Evolutionary conservation across 2,888 invertebrate genomes (phyloP).

Genomic region (Epiblema foenella): DNA sequence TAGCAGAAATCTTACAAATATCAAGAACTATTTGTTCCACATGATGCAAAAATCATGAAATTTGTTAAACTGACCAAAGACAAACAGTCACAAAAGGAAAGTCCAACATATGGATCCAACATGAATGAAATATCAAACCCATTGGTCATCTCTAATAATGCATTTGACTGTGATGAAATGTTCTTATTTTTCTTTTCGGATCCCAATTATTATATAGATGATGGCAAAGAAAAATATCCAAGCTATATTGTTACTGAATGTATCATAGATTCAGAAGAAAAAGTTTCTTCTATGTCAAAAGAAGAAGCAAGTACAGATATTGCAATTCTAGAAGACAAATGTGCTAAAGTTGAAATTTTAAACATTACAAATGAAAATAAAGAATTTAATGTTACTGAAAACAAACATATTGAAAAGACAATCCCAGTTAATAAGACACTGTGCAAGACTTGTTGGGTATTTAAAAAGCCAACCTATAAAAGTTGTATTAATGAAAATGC

Average conservation of each 20-base stretch:
- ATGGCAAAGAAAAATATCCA: neutral
- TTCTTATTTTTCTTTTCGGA: conserved; percentile 52
- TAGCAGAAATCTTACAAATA: conserved; percentile 70
- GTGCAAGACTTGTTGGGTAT: conserved; percentile 55
- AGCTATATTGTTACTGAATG: neutral
- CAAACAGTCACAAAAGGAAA: conserved; percentile 38
- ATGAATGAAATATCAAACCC: conserved; percentile 50
- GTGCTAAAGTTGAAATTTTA: neutral
- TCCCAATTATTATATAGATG: conserved; percentile 45
- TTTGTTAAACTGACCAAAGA: conserved; percentile 49
- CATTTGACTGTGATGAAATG: conserved; percentile 47
- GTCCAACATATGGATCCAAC: conserved; percentile 33
- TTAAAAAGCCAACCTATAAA: conserved; percentile 51
- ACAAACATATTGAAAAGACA: neutral
- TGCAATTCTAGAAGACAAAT: no score
- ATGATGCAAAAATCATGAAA: conserved; percentile 54
- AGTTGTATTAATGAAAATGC: conserved; percentile 44
- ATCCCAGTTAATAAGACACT: neutral
- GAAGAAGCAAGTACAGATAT: conserved; percentile 21
- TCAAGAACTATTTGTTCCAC: conserved; percentile 61
- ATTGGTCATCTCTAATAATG: conserved; percentile 48
- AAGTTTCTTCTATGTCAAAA: neutral
- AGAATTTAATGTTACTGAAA: neutral
- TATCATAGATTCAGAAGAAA: neutral
- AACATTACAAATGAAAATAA: neutral